Evolutionary conservation across 2,797 vertebrate species (phyloP).

Genomic region (Lates japonicus): DNA sequence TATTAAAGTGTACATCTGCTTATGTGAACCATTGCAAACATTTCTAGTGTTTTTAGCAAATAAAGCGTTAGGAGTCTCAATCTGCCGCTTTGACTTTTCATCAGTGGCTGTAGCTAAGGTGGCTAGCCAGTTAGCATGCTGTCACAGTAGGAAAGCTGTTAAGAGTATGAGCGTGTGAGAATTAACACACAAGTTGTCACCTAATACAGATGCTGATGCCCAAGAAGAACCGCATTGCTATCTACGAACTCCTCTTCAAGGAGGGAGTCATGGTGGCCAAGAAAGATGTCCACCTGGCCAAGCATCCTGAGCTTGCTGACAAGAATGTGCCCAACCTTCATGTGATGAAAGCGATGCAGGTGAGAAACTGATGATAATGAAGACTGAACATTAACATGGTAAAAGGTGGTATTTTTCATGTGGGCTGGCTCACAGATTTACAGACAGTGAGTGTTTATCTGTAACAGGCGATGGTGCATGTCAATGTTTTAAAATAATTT

Average conservation of each 20-base stretch:
- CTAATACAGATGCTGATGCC: slow-evolving; percentile 97
- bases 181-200: rapidly evolving
- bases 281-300: slow-evolving; percentile 97
- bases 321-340: slow-evolving; percentile 99
- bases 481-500: not conserved
- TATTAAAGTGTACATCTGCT: rapidly evolving
- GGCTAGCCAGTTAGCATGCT: slow-evolving; percentile 39
- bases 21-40: rapidly evolving
- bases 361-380: slow-evolving; percentile 58
- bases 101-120: not conserved
- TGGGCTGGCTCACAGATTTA: rapidly evolving
- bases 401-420: not conserved
- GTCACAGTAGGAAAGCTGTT: too few relatives aligned
- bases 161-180: too few relatives aligned
- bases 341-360: slow-evolving; percentile 99
- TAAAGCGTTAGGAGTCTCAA: rapidly evolving
- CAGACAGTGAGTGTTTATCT: not conserved
- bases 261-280: slow-evolving; percentile 99
- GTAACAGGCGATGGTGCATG: not conserved
- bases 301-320: slow-evolving; percentile 96
- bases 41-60: rapidly evolving
- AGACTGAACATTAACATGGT: too few relatives aligned
- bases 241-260: slow-evolving; percentile 99
- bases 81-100: rapidly evolving
- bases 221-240: slow-evolving; percentile 99